phyloP scores from a whole-genome alignment of 2,888 invertebrate genomes.

The Neoascia interrupta region DNA sequence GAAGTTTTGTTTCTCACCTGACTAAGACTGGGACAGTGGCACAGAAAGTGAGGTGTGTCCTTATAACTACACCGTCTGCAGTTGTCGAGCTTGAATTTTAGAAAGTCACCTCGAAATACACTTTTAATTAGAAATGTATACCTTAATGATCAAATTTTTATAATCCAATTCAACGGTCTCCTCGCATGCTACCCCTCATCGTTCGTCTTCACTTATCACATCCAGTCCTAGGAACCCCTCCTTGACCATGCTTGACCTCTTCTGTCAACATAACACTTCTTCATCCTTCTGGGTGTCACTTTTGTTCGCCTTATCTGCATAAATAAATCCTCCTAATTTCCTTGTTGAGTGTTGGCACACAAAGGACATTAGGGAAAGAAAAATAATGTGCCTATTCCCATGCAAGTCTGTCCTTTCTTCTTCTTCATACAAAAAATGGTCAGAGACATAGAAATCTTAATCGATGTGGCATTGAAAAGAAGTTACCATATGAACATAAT shows the following conservation, averaged over 20 bases:
- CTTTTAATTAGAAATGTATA: no score
- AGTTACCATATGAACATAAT: background rate
- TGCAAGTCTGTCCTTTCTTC: background rate
- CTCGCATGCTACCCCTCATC: no score
- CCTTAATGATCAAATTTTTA: no score
- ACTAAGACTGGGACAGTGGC: no score
- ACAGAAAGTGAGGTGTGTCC: no score
- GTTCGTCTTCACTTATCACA: background rate
- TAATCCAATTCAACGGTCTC: no score
- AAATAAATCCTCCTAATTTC: constrained; percentile 59
- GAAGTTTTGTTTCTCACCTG: no score
- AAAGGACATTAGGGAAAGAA: constrained; percentile 31
- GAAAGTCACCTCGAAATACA: no score
- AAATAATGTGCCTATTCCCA: constrained; percentile 20
- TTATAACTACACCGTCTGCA: no score
- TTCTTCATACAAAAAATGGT: constrained; percentile 39
- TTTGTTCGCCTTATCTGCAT: constrained; percentile 41
- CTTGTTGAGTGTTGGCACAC: constrained; percentile 34
- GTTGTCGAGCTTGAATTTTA: no score
- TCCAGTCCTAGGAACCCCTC: constrained; percentile 12
- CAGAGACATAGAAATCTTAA: constrained; percentile 32
- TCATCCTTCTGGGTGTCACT: constrained; percentile 1
- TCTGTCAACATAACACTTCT: constrained; percentile 57
- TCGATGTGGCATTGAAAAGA: constrained; percentile 38
- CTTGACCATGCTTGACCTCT: constrained; percentile 64